Evolutionary conservation across 2,797 vertebrate genomes (phyloP).

Genomic region (Carcharodon carcharias): DNA sequence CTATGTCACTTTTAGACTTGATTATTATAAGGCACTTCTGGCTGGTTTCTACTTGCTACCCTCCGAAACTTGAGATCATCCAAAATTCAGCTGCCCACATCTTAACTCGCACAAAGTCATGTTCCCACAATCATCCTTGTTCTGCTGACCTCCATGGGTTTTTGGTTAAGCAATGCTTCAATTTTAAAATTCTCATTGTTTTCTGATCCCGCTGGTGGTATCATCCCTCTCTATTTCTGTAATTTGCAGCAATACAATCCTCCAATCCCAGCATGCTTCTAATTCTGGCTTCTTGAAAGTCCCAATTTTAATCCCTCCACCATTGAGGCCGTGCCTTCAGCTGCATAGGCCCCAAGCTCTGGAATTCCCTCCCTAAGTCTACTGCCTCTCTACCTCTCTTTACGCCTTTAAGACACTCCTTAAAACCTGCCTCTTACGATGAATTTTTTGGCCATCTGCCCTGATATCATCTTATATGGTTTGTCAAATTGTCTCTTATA

Average conservation of each 20-base stretch:
- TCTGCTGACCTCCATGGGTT: neutral
- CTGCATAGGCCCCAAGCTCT: neutral
- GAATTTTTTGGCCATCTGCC: too few relatives aligned
- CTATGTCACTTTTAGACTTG: neutral
- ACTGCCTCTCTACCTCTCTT: neutral
- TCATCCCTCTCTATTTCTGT: neutral
- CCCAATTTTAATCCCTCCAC: neutral
- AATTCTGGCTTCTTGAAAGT: neutral
- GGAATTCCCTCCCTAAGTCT: neutral
- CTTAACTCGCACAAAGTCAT: neutral
- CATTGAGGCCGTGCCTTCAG: neutral
- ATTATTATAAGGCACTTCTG: neutral
- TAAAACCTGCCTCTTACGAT: neutral
- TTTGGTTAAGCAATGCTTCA: neutral
- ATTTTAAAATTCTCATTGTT: neutral
- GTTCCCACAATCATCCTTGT: neutral
- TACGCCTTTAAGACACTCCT: neutral
- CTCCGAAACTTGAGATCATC: neutral
- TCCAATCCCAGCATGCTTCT: neutral
- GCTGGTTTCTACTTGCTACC: neutral
- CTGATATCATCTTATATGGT: neutral
- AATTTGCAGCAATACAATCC: neutral
- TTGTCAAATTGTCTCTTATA: neutral
- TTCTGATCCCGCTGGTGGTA: neutral
- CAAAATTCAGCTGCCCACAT: neutral